These are phyloP conservation scores for Mareca strepera DNA, from an alignment of 2,797 vertebrate genomes.

Conservation along the genomic window DNA sequence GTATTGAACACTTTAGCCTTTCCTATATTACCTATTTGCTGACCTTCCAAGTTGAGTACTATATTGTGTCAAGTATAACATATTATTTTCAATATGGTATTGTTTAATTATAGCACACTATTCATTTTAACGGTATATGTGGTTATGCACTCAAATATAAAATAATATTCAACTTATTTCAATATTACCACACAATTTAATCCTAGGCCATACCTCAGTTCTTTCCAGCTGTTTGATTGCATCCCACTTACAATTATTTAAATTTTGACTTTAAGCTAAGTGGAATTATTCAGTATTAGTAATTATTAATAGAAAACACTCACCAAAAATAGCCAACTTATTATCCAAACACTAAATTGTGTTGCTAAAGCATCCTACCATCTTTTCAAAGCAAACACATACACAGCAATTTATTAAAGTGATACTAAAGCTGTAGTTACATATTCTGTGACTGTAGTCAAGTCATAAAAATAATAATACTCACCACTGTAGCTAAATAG, in stretches of 20 bases:
- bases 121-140: neutral
- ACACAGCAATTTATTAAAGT: neutral
- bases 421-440: neutral
- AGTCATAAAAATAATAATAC: neutral
- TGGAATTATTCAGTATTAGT: neutral
- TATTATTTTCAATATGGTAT: neutral
- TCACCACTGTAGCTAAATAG: constrained; percentile 30
- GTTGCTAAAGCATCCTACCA: neutral
- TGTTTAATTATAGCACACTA: neutral
- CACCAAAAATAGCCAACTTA: neutral
- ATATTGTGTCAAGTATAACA: neutral
- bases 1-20: neutral
- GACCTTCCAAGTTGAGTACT: neutral
- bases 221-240: neutral
- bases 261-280: neutral
- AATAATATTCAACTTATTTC: neutral
- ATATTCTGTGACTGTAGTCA: neutral
- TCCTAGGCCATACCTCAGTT: neutral
- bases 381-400: neutral
- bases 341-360: neutral
- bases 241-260: neutral
- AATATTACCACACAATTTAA: neutral
- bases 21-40: neutral
- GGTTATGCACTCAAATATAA: neutral
- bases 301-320: neutral